Conservation (phyloP, 2,797 vertebrate species). For the Sebastes alutus region DNA sequence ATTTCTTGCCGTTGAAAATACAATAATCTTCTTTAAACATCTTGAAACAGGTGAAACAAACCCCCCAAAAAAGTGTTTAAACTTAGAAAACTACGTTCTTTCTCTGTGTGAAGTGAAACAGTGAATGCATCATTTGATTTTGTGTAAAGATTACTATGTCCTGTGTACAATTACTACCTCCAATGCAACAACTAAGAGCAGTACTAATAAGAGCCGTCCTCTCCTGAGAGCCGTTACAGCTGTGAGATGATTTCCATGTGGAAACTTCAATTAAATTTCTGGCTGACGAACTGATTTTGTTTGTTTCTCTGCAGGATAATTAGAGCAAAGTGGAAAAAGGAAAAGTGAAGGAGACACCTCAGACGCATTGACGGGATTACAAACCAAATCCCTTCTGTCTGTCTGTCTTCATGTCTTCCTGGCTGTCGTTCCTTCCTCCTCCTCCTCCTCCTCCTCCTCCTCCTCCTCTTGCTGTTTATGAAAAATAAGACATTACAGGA, state of each 20-base stretch:
- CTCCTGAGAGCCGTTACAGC: neutral
- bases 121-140: too few relatives aligned
- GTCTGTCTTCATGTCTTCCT: neutral
- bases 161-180: neutral
- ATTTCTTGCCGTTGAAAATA: too few relatives aligned
- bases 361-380: conserved; percentile 40
- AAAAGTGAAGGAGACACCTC: conserved; percentile 28
- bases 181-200: neutral
- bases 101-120: too few relatives aligned
- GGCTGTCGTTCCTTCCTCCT: neutral
- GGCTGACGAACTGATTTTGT: conserved; percentile 51
- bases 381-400: conserved; percentile 37
- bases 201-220: conserved; percentile 2
- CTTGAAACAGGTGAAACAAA: too few relatives aligned
- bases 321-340: conserved; percentile 39
- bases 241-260: conserved; percentile 38
- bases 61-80: too few relatives aligned
- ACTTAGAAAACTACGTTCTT: too few relatives aligned
- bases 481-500: conserved; percentile 51
- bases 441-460: neutral
- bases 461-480: conserved; percentile 35
- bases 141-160: neutral
- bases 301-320: conserved; percentile 60
- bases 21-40: too few relatives aligned
- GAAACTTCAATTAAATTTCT: conserved; percentile 57